phyloP scores from a whole-genome alignment of 2,888 invertebrate genomes.

The Heliconius hortense region DNA sequence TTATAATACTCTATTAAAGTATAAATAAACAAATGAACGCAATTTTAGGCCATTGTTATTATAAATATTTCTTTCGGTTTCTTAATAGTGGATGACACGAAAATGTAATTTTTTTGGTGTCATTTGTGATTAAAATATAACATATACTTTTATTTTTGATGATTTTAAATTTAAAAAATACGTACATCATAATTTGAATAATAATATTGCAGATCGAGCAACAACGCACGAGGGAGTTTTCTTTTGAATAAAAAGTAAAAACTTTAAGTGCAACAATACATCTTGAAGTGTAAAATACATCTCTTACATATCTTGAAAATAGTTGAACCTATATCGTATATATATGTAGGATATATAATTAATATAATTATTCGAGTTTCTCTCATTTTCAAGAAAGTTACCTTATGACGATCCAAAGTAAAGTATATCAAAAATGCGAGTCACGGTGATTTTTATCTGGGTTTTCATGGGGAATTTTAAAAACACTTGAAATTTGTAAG shows the following conservation, averaged over 20 bases:
- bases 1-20: conserved; percentile 18
- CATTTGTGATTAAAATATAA: background rate
- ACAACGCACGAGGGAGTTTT: too few relatives aligned
- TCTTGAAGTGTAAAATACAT: background rate
- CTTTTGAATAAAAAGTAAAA: too few relatives aligned
- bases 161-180: too few relatives aligned
- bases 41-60: conserved; percentile 12
- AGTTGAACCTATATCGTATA: too few relatives aligned
- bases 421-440: background rate
- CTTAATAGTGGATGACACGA: conserved; percentile 1
- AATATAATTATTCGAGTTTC: background rate
- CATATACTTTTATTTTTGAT: too few relatives aligned
- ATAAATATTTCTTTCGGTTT: background rate
- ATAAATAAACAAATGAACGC: conserved; percentile 16
- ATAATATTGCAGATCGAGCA: too few relatives aligned
- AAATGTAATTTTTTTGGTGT: background rate
- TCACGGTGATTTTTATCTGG: background rate
- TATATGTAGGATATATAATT: too few relatives aligned
- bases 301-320: too few relatives aligned
- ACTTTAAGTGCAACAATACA: too few relatives aligned
- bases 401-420: background rate
- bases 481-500: conserved; percentile 2
- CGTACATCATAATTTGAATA: too few relatives aligned
- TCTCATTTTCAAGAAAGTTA: background rate
- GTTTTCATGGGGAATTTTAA: background rate